Evolutionary conservation across 2,113 vertebrate genomes (phyloP).

Genomic region (Toxotes chatareus): DNA sequence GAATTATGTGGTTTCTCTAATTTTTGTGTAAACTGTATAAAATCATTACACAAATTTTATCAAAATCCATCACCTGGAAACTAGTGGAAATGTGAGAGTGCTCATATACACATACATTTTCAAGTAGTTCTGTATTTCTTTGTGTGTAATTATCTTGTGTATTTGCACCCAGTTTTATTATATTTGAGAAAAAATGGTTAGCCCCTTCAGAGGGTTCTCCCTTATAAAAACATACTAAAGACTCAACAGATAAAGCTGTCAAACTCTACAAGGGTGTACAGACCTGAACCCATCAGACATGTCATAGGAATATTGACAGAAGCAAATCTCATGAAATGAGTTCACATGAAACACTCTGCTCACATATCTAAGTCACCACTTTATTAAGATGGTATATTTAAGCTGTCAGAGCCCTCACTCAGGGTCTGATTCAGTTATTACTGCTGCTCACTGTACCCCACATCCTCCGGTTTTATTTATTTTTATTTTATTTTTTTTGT

Average conservation of each 20-base stretch:
- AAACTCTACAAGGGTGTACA: background rate
- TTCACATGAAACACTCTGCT: background rate
- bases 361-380: background rate
- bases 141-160: background rate
- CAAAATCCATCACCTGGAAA: background rate
- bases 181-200: background rate
- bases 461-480: too few relatives aligned
- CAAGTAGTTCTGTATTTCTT: background rate
- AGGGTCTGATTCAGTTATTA: background rate
- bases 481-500: too few relatives aligned
- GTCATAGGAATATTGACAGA: background rate
- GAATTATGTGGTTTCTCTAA: background rate
- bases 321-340: background rate
- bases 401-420: background rate
- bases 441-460: background rate
- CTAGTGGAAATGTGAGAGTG: background rate
- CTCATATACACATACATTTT: background rate
- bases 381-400: constrained; percentile 2
- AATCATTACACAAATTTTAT: background rate
- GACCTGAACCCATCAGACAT: background rate
- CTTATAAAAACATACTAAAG: background rate
- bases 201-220: too few relatives aligned
- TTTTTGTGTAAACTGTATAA: background rate
- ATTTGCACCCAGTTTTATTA: background rate
- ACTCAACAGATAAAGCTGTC: background rate